These are phyloP conservation scores for Ornithorhynchus anatinus DNA, from an alignment of 2,113 vertebrate species.

Conservation along the genomic window DNA sequence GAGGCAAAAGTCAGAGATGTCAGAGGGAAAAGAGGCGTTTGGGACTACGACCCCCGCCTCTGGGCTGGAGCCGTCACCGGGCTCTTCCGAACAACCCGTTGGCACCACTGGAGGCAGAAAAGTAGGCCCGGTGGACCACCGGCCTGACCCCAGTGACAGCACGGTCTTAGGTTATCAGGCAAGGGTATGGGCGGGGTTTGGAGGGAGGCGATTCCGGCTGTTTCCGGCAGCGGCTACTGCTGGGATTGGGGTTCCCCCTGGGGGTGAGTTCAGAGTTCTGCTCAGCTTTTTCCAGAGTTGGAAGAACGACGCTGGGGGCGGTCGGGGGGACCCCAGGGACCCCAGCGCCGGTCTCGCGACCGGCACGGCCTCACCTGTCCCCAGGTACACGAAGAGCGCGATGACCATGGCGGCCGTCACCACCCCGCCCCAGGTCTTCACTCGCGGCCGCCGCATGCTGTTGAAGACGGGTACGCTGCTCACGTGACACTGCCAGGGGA, in stretches of 20 bases:
- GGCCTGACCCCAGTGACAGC: not conserved
- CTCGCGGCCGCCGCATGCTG: constrained; percentile 86
- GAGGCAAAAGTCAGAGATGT: too few relatives aligned
- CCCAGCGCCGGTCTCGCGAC: not conserved
- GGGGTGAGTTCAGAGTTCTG: not conserved
- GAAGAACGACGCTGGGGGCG: not conserved
- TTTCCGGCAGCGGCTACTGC: not conserved
- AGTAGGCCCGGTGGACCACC: too few relatives aligned
- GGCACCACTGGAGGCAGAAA: too few relatives aligned
- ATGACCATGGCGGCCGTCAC: constrained; percentile 91
- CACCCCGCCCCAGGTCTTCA: constrained; percentile 88
- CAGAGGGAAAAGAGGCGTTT: too few relatives aligned
- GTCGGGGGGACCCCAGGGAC: fast-evolving
- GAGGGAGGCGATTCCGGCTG: not conserved
- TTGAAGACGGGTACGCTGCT: constrained; percentile 95
- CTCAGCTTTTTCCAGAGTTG: not conserved
- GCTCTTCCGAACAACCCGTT: too few relatives aligned
- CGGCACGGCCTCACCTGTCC: constrained; percentile 79
- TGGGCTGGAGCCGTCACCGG: too few relatives aligned
- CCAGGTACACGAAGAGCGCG: constrained; percentile 93
- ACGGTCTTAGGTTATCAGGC: too few relatives aligned
- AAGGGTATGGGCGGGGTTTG: not conserved
- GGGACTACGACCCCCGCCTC: too few relatives aligned
- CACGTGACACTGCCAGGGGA: constrained; percentile 85
- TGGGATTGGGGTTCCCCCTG: not conserved